Evolutionary conservation across 2,113 vertebrate genomes (phyloP).

Genomic region (Pseudorectes ferrugineus): DNA sequence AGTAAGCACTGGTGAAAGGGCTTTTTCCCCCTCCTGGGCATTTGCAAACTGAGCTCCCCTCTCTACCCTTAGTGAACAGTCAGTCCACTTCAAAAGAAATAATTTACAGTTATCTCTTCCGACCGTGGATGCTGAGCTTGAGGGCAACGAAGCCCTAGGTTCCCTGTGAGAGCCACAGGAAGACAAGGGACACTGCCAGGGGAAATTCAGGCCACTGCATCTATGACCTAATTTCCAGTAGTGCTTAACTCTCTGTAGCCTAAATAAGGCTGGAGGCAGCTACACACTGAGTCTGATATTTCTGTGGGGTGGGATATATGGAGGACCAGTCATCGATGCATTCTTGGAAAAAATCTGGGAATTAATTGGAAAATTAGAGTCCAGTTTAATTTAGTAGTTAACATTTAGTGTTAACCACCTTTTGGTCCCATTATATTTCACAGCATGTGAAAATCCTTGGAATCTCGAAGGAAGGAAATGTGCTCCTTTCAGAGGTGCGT

Average conservation of each 20-base stretch:
- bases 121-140: accelerated
- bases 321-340: accelerated
- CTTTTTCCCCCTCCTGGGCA: background rate
- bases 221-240: background rate
- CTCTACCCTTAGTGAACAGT: background rate
- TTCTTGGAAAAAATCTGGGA: background rate
- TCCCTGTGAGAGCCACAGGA: accelerated
- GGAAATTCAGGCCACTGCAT: background rate
- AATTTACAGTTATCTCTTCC: background rate
- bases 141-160: background rate
- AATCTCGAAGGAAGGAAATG: background rate
- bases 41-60: background rate
- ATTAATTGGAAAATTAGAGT: background rate
- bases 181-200: background rate
- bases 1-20: background rate
- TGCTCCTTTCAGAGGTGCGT: background rate
- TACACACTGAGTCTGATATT: background rate
- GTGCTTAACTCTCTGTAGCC: background rate
- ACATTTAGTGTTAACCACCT: background rate
- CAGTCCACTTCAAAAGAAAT: background rate
- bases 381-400: background rate
- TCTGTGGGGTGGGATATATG: background rate
- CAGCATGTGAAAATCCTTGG: background rate
- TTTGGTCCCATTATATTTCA: background rate
- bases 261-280: background rate